Percentiles rank a stretch among this genome's conserved stretches.
phyloP scores from a whole-genome alignment of 2,113 vertebrate genomes.

The Galemys pyrenaicus region DNA sequence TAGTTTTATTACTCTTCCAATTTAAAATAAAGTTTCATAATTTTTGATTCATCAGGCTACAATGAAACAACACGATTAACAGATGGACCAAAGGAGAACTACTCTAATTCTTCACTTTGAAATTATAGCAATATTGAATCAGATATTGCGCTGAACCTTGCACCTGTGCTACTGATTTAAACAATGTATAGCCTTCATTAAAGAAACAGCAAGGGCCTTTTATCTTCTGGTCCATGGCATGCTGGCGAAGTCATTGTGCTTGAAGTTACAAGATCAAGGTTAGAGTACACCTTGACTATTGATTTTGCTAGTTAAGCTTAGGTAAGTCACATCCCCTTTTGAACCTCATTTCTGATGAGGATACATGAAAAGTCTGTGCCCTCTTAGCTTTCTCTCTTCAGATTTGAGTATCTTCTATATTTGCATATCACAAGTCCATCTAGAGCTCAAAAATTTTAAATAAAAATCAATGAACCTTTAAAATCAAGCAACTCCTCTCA shows the following conservation, averaged over 20 bases:
- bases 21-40: neutral
- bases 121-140: neutral
- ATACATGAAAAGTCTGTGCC: neutral
- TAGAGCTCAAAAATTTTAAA: too few species aligned
- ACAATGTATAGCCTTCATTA: neutral
- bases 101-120: neutral
- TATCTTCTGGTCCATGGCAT: neutral
- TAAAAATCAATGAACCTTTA: too few species aligned
- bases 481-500: conserved; percentile 52
- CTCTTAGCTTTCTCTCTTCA: neutral
- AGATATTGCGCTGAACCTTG: neutral
- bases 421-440: neutral
- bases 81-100: neutral
- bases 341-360: neutral
- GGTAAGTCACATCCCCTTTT: neutral
- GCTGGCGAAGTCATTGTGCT: neutral
- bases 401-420: neutral
- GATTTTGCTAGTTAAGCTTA: neutral
- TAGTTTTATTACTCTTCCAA: neutral
- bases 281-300: neutral
- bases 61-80: neutral
- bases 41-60: neutral
- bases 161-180: neutral
- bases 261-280: neutral
- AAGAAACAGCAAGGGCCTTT: neutral